Conservation (phyloP, 2,888 invertebrate genomes). For the Drosophila kuntzei region DNA sequence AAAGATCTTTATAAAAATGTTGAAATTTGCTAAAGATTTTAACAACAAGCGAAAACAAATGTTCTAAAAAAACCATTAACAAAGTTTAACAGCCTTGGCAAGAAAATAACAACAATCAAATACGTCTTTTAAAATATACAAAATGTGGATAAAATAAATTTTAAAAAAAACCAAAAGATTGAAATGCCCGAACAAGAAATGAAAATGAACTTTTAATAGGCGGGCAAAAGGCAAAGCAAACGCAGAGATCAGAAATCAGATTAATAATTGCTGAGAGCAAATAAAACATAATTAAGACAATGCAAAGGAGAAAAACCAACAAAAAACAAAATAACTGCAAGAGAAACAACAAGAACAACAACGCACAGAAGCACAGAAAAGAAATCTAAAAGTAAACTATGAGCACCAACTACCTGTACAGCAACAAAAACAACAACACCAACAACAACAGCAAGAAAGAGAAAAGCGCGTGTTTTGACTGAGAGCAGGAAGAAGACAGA, state of each 20-base stretch:
- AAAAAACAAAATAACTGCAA: constrained; percentile 36
- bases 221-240: constrained; percentile 15
- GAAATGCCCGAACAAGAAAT: constrained; percentile 17
- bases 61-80: constrained; percentile 34
- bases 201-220: constrained; percentile 52
- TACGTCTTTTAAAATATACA: constrained; percentile 37
- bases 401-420: constrained; percentile 72
- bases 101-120: constrained; percentile 29
- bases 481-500: constrained; percentile 27
- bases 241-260: constrained; percentile 52
- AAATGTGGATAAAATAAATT: constrained; percentile 41
- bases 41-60: constrained; percentile 20
- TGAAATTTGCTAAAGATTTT: constrained; percentile 14
- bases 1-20: constrained; percentile 12
- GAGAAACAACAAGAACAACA: constrained; percentile 39
- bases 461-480: constrained; percentile 31
- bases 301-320: constrained; percentile 18
- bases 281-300: constrained; percentile 69
- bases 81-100: constrained; percentile 55
- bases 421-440: constrained; percentile 47
- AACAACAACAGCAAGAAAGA: constrained; percentile 18
- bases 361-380: constrained; percentile 66
- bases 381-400: constrained; percentile 78
- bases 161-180: constrained; percentile 23
- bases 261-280: constrained; percentile 62